phyloP scores from a whole-genome alignment of 2,888 invertebrate genomes.

The Ochropleura plecta region DNA sequence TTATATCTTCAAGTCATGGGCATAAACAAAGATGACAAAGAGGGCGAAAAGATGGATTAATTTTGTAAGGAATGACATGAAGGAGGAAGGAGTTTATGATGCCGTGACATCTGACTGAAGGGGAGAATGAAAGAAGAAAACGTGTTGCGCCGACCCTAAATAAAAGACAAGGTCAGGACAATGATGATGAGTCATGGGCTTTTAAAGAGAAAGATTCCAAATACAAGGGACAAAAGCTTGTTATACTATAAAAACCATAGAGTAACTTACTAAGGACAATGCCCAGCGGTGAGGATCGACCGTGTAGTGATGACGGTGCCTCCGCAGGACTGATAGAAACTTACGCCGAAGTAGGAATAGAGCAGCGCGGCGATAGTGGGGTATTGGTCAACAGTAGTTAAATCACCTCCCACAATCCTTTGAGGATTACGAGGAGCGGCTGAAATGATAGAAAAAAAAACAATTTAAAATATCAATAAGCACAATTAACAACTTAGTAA shows the following conservation, averaged over 20 bases:
- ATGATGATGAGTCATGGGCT: no score
- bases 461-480: background rate
- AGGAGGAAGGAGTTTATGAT: no score
- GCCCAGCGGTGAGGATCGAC: conserved; percentile 74
- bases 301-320: conserved; percentile 74
- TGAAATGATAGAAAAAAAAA: conserved; percentile 37
- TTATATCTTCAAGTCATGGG: no score
- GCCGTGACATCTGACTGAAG: no score
- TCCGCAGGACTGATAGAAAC: conserved; percentile 68
- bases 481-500: background rate
- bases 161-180: no score
- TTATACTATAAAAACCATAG: background rate
- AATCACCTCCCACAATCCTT: conserved; percentile 71
- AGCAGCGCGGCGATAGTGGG: conserved; percentile 67
- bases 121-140: no score
- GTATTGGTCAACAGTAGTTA: conserved; percentile 63
- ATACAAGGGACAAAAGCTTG: background rate
- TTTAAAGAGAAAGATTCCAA: no score
- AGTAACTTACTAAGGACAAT: conserved; percentile 72
- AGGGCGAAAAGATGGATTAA: no score
- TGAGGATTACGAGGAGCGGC: conserved; percentile 63
- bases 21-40: no score
- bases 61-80: no score
- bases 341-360: conserved; percentile 47
- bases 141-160: no score